Percentiles rank a stretch among this genome's conserved stretches.
Evolutionary conservation across 2,888 invertebrate species (phyloP).

Genomic region (Idaea dimidiata): DNA sequence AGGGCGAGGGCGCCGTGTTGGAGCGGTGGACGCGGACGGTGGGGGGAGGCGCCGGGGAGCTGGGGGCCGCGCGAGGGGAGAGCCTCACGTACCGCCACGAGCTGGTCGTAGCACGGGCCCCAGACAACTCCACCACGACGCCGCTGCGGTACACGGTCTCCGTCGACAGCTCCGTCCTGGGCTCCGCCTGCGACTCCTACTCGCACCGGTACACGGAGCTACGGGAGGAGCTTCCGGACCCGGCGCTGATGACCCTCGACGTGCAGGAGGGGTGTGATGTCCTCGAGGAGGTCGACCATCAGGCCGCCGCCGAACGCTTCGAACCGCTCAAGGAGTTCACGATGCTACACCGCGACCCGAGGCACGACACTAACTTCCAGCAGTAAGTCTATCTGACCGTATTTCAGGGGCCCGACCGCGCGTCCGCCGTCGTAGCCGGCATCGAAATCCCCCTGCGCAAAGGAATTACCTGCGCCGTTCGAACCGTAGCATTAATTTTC

Average conservation of each 20-base stretch:
- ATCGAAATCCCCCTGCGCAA: no score
- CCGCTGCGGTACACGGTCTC: constrained; percentile 58
- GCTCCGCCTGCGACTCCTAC: constrained; percentile 56
- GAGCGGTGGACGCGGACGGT: constrained; percentile 49
- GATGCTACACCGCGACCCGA: constrained; percentile 45
- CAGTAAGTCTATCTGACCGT: constrained; percentile 31
- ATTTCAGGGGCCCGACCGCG: no score
- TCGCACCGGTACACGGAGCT: constrained; percentile 56
- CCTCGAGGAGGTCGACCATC: constrained; percentile 30
- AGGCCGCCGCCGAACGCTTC: constrained; percentile 42
- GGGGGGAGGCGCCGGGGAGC: constrained; percentile 43
- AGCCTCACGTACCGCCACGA: constrained; percentile 55
- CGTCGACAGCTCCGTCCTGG: constrained; percentile 66
- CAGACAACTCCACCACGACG: constrained; percentile 37
- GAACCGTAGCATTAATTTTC: no score
- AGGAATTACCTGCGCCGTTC: no score
- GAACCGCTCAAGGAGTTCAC: constrained; percentile 67
- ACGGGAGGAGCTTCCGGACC: constrained; percentile 31
- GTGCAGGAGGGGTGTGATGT: constrained; percentile 49
- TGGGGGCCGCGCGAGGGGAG: constrained; percentile 57
- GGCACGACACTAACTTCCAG: constrained; percentile 40
- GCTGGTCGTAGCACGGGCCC: constrained; percentile 46
- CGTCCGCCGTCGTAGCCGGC: no score
- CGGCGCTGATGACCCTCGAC: constrained; percentile 43
- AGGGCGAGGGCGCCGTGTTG: constrained; percentile 35